phyloP scores from a whole-genome alignment of 2,888 invertebrate genomes.

The Unio delphinus region DNA sequence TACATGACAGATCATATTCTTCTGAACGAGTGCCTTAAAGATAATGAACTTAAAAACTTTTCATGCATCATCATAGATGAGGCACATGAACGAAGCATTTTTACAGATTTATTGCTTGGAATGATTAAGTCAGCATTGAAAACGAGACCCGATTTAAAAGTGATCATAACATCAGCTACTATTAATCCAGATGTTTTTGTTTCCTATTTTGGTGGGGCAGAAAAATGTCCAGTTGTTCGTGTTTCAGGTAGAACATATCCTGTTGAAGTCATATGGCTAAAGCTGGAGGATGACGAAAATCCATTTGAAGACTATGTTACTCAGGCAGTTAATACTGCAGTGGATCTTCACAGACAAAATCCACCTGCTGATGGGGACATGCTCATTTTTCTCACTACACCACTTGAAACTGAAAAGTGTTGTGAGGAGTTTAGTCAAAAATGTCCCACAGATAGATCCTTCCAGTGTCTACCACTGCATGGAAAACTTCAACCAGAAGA shows the following conservation, averaged over 20 bases:
- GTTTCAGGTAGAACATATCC: conserved; percentile 66
- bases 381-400: conserved; percentile 68
- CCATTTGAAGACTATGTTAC: conserved; percentile 35
- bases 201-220: conserved; percentile 49
- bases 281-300: conserved; percentile 6
- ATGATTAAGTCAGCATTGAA: conserved; percentile 57
- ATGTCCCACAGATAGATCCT: neutral
- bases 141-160: conserved; percentile 53
- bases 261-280: conserved; percentile 59
- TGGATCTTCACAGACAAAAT: conserved; percentile 49
- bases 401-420: conserved; percentile 61
- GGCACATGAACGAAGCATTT: conserved; percentile 68
- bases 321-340: conserved; percentile 52
- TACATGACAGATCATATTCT: conserved; percentile 66
- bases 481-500: conserved; percentile 60
- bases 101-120: conserved; percentile 66
- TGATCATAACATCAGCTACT: conserved; percentile 70
- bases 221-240: conserved; percentile 47
- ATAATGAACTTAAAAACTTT: conserved; percentile 39
- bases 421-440: conserved; percentile 24
- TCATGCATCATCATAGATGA: conserved; percentile 66
- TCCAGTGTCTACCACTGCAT: conserved; percentile 49
- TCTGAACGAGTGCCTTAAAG: conserved; percentile 59
- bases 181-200: conserved; percentile 63
- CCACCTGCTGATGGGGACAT: conserved; percentile 65